These are phyloP conservation scores for Cremastobaeus sp. DNA, from an alignment of 2,888 invertebrate species.

Conservation along the genomic window DNA sequence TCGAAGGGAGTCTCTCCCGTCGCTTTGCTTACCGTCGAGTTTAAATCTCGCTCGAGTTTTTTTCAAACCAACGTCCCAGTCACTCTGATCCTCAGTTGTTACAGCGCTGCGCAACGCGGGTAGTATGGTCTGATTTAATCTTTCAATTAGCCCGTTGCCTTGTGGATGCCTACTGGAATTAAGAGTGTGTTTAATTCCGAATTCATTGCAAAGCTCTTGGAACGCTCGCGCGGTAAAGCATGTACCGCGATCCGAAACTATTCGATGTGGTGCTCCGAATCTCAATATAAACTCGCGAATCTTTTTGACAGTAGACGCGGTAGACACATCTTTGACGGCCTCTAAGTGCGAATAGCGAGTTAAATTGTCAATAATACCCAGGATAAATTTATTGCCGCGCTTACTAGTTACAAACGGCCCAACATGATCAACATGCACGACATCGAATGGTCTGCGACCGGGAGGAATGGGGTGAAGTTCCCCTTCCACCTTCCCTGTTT, in stretches of 20 bases:
- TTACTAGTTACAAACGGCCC: not conserved
- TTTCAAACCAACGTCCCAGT: not conserved
- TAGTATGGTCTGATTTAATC: constrained; percentile 14
- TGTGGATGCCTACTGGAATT: constrained; percentile 35
- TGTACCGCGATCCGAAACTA: constrained; percentile 53
- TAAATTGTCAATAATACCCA: not conserved
- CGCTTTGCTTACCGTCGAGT: constrained; percentile 13
- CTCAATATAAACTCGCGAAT: constrained; percentile 16
- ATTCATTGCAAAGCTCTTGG: constrained; percentile 26
- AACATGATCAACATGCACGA: not conserved
- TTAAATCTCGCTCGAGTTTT: not conserved
- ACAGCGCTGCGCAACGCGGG: not conserved
- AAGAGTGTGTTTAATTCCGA: constrained; percentile 25
- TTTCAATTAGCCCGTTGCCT: constrained; percentile 34
- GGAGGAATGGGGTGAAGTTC: not conserved
- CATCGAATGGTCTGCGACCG: not conserved
- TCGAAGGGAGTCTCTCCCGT: constrained; percentile 28
- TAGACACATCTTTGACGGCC: not conserved
- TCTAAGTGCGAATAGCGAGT: not conserved
- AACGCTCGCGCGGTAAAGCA: constrained; percentile 48
- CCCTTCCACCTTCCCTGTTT: not conserved
- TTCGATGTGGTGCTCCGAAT: constrained; percentile 42
- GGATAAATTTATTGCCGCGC: not conserved
- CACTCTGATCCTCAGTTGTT: not conserved
- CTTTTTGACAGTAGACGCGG: not conserved